A percentile compares a stretch with the other conserved stretches of the same genome.
Evolutionary conservation across 2,888 invertebrate species (phyloP).

Genomic region (Proisotoma minuta): DNA sequence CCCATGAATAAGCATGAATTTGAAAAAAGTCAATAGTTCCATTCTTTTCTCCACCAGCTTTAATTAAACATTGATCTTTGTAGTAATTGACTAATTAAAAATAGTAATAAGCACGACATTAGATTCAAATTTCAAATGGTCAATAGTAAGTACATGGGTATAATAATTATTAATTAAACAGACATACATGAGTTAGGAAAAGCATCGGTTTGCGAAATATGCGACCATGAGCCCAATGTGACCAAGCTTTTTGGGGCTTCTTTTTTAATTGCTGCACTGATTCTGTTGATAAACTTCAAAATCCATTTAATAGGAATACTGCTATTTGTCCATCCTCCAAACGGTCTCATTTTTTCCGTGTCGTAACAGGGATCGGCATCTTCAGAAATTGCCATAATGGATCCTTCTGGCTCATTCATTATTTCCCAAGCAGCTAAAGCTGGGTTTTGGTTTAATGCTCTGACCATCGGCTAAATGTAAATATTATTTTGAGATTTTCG

Average conservation of each 20-base stretch:
- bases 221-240: slow-evolving; percentile 48
- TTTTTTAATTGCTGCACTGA: slow-evolving; percentile 45
- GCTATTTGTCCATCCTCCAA: slow-evolving; percentile 46
- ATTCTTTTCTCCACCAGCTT: slow-evolving; percentile 35
- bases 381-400: slow-evolving; percentile 32
- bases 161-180: not conserved
- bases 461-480: slow-evolving; percentile 43
- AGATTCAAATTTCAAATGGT: no score
- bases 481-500: slow-evolving; percentile 3
- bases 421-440: slow-evolving; percentile 48
- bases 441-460: slow-evolving; percentile 42
- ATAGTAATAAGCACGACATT: no score
- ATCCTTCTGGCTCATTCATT: slow-evolving; percentile 49
- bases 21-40: slow-evolving; percentile 48
- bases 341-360: slow-evolving; percentile 38
- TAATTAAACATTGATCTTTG: slow-evolving; percentile 40
- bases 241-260: slow-evolving; percentile 44
- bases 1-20: slow-evolving; percentile 48
- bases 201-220: slow-evolving; percentile 46
- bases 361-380: slow-evolving; percentile 47
- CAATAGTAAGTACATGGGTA: no score
- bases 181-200: slow-evolving; percentile 32
- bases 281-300: slow-evolving; percentile 46
- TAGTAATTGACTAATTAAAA: slow-evolving; percentile 39
- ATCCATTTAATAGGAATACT: slow-evolving; percentile 42